These are phyloP conservation scores for Oncorhynchus keta DNA, from an alignment of 2,113 vertebrate genomes.

Conservation along the genomic window DNA sequence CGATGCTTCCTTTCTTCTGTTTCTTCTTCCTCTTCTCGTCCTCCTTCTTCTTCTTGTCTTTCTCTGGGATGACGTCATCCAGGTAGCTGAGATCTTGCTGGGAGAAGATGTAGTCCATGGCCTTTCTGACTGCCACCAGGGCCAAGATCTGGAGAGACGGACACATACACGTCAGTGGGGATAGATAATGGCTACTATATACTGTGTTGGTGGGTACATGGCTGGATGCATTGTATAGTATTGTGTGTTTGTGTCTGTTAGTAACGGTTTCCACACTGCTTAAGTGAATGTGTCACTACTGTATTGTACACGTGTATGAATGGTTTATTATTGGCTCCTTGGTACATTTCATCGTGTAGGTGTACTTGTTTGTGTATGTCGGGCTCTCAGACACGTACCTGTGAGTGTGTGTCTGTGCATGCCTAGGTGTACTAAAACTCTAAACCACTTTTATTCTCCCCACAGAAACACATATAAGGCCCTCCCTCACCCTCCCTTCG, in stretches of 20 bases:
- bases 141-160: constrained; percentile 83
- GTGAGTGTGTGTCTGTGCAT: neutral
- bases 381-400: neutral
- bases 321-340: too few relatives aligned
- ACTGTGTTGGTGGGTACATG: too few relatives aligned
- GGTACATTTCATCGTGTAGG: too few relatives aligned
- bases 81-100: constrained; percentile 96
- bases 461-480: too few relatives aligned
- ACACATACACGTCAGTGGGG: neutral
- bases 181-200: too few relatives aligned
- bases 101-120: constrained; percentile 97
- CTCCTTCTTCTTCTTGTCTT: constrained; percentile 99
- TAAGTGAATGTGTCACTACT: too few relatives aligned
- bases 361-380: neutral
- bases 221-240: too few relatives aligned
- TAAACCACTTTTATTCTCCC: too few relatives aligned
- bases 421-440: too few relatives aligned
- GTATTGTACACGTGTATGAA: too few relatives aligned
- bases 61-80: constrained; percentile 98
- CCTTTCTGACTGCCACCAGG: constrained; percentile 92
- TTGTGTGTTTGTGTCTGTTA: neutral
- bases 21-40: constrained; percentile 96
- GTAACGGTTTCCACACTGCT: neutral
- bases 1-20: constrained; percentile 95
- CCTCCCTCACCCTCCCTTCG: too few relatives aligned